Conservation (phyloP, 2,113 vertebrate genomes). For the Heterotis niloticus region DNA sequence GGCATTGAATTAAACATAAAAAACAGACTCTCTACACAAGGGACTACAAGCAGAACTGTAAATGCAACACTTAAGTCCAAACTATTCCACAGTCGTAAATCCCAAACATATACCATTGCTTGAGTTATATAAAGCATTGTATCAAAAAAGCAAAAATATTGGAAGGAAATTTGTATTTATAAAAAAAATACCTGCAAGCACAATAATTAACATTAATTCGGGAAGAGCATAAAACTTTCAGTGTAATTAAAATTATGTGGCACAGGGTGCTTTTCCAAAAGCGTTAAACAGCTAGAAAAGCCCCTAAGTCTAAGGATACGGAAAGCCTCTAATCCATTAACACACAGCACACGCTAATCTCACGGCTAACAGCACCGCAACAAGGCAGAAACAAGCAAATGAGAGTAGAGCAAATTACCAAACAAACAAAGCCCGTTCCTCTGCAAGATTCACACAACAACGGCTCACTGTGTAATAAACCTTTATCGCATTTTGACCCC, state of each 20-base stretch:
- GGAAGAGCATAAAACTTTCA: conserved; percentile 12
- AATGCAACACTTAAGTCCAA: neutral
- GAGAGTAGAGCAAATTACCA: conserved; percentile 3
- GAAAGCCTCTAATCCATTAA: neutral
- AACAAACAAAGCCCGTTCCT: neutral
- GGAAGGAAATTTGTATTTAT: conserved; percentile 3
- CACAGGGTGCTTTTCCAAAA: neutral
- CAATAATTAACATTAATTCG: conserved; percentile 10
- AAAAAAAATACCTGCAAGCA: conserved; percentile 6
- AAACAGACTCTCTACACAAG: neutral
- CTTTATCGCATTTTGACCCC: no score
- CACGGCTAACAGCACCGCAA: neutral
- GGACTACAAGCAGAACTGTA: neutral
- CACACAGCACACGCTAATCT: neutral
- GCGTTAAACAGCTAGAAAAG: neutral
- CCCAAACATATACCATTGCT: neutral
- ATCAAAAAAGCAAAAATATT: neutral
- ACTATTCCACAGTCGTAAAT: conserved; percentile 6
- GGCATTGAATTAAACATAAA: neutral
- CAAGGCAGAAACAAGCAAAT: neutral
- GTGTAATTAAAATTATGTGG: conserved; percentile 3
- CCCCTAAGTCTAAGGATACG: neutral
- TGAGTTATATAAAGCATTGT: neutral
- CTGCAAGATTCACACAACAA: neutral
- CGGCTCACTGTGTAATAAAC: neutral